Base-by-base conservation (phyloP, 2,113 vertebrate genomes). In the Saguinus imperator region DNA sequence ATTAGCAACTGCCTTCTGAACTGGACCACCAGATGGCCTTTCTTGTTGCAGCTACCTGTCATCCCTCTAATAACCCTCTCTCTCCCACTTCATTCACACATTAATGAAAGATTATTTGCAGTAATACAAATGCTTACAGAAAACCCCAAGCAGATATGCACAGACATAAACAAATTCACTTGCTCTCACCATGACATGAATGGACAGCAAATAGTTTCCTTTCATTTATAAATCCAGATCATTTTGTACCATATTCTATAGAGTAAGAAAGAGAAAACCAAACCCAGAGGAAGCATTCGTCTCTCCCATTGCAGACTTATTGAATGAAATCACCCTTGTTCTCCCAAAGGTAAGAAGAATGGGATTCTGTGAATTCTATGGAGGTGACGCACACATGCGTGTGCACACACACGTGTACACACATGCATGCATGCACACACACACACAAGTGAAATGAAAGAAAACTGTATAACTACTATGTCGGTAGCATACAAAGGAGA, bases 141-240 rank as follows among this genome's bases (percentile, higher is more conserved):
- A 89, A 95, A 82, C 11, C 6, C 14, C 21, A 85, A 93, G 43
- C 48, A 58, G 2, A 57, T 57, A 64, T 48, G 3, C 13, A 87
- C 2, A 66, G 6, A 35, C 20, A 64, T 45, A 87, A 94, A 81
- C 20, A 89, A 79, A 58, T 43, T 21, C n/a, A 77, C 11, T 70
- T 80, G 40, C 16, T 52, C 64, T 90, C 55, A 55, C 14, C 10
- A 52, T 95, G 37, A 64, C 50, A 89, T 84, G 14, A 96, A 84
- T 11, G 18, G 8, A 75, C 45, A 95, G 72, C 1, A 76, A 81
- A 77, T 6, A 57, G 6, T 50, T 94, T 94, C 45, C 64, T 90
- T 89, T 95, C 58, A 18, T 43, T 90, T 55, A 87, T 58, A 43
- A 82, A 87, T 94, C 91, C 89, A 93, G 48, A 57, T 81, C 13